These are phyloP conservation scores for Spea multiplicata DNA, from an alignment of 2,113 vertebrate species.

Conservation along the genomic window DNA sequence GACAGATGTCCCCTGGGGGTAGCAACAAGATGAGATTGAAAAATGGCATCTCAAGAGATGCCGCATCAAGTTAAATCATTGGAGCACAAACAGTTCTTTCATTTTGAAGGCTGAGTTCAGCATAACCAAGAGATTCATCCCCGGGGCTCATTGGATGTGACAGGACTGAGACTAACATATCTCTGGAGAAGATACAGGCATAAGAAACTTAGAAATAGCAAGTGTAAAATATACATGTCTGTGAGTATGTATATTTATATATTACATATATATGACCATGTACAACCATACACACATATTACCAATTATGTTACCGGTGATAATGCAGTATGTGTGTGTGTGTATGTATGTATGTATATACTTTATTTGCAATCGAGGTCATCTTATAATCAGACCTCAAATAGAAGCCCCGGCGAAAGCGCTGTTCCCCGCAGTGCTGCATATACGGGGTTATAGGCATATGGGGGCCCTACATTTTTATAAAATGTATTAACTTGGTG, in stretches of 20 bases:
- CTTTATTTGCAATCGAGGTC: no score
- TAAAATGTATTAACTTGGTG: no score
- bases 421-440: no score
- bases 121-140: conserved; percentile 48
- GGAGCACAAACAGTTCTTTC: conserved; percentile 42
- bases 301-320: background rate
- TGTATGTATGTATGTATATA: no score
- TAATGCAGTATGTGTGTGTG: no score
- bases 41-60: conserved; percentile 46
- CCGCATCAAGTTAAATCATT: conserved; percentile 49
- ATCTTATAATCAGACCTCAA: no score
- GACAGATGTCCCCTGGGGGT: conserved; percentile 44
- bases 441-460: no score
- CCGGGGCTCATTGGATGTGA: conserved; percentile 46
- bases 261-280: background rate
- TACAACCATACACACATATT: background rate
- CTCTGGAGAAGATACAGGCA: conserved; percentile 27
- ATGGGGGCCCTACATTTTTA: no score
- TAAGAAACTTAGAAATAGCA: conserved; percentile 24
- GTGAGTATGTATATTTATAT: background rate
- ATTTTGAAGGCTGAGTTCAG: conserved; percentile 49
- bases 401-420: no score
- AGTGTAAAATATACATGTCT: background rate
- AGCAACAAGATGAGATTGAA: conserved; percentile 44
- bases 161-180: conserved; percentile 37